Base-by-base conservation (phyloP, 2,113 vertebrate genomes). In the Austrofundulus limnaeus region DNA sequence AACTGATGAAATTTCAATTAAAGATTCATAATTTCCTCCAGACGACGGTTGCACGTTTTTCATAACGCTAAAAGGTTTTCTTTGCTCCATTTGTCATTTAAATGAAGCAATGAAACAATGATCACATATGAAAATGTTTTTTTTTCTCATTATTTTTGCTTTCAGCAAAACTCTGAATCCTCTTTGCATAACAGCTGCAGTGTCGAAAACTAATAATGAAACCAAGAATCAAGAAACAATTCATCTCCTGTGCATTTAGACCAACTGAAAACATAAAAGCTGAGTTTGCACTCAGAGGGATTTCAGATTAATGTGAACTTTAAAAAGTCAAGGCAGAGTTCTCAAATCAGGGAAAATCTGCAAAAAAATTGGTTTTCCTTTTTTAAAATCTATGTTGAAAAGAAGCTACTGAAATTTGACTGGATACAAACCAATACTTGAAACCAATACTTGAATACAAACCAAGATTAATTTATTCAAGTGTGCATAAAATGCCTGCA, bases 161-260 rank as follows among this genome's bases (percentile, higher is more conserved):
- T 20, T 64, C 37, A 46, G 66, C 59, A 74, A 28, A 71, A 50
- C 21, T 17, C 50, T n/a, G 23, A 43, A 45, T 39, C 9, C 20
- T 47, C 39, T 80, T 86, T 86, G 86, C 86, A 88, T 87, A 82
- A 87, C 92, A 93, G 87, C 90, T 93, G 85, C 85, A 78, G 75
- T 68, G 62, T 53, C 38, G 77, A 86, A 80, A 90, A 91, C 83
- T 82, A 87, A 90, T 75, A 90, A 41, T 91, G 92, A 92, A 92
- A 93, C 92, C 66, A 72, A 87, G 77, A 88, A 89, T 52, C 57
- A 78, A 84, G 63, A 83, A 63, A 77, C 69, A 83, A 80, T 77
- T 66, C 42, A 57, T 43, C 45, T 70, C 52, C 54, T 8, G 23
- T 53, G 59, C 23, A 62, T 59, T 65, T 12, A 60, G 59, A 67